phyloP scores from a whole-genome alignment of 1,140 invertebrate species.

The Forficula auricularia region DNA sequence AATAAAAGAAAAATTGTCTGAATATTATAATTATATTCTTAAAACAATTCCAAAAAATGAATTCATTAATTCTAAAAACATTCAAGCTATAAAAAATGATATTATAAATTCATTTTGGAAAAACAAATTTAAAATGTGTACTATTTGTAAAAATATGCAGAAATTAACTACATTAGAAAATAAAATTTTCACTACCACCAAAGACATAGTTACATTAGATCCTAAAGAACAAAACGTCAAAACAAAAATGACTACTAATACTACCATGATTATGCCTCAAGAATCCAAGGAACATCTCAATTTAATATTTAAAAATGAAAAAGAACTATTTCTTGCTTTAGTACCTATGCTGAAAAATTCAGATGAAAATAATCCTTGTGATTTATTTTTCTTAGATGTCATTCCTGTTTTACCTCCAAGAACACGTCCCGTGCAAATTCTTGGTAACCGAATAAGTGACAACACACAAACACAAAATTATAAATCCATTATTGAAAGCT shows the following conservation, averaged over 20 bases:
- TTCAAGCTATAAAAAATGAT: no score
- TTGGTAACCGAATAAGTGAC: constrained; percentile 55
- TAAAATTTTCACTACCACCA: constrained; percentile 20
- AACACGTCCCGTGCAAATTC: constrained; percentile 58
- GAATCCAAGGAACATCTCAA: constrained; percentile 51
- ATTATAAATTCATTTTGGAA: no score
- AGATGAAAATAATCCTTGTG: constrained; percentile 45
- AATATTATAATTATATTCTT: neutral
- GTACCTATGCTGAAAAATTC: constrained; percentile 48
- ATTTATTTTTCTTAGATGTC: constrained; percentile 75
- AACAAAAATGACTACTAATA: constrained; percentile 23
- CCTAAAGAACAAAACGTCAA: constrained; percentile 26
- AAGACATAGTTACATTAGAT: constrained; percentile 19
- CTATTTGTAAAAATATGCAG: no score
- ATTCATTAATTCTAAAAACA: neutral
- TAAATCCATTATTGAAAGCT: constrained; percentile 44
- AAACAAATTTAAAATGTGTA: no score
- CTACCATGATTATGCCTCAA: constrained; percentile 35
- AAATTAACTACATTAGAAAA: constrained; percentile 12
- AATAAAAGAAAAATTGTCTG: neutral
- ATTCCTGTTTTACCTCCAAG: constrained; percentile 73
- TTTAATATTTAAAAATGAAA: constrained; percentile 59
- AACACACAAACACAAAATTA: constrained; percentile 64
- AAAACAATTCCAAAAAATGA: neutral
- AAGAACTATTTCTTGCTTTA: constrained; percentile 45